Evolutionary conservation across 2,888 invertebrate species (phyloP).

Genomic region (Drosophila meridionalis): DNA sequence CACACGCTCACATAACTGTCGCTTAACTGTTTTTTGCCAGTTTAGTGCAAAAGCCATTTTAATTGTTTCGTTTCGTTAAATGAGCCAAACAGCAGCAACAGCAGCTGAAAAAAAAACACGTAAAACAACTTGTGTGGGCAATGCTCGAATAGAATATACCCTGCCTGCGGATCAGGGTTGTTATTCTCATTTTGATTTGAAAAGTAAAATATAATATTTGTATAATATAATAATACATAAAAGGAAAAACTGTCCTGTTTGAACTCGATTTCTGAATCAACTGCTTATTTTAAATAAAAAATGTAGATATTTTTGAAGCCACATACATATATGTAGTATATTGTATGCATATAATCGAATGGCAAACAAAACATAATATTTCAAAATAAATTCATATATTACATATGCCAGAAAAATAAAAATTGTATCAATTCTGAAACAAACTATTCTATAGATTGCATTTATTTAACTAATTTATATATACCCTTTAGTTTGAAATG

Average conservation of each 20-base stretch:
- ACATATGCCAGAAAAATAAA: no score
- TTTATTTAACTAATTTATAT: no score
- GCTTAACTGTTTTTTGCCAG: conserved; percentile 72
- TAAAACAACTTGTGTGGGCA: neutral
- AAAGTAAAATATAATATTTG: neutral
- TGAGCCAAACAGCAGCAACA: conserved; percentile 56
- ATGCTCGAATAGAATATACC: neutral
- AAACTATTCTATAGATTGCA: no score
- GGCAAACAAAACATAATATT: no score
- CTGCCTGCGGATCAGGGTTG: neutral
- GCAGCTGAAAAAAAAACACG: conserved; percentile 6
- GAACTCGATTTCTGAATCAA: no score
- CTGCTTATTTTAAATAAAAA: no score
- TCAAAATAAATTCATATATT: no score
- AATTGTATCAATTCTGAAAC: no score
- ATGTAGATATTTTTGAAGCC: no score
- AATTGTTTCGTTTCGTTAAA: conserved; percentile 80
- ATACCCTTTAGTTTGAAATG: neutral
- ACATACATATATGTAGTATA: no score
- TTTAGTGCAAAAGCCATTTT: conserved; percentile 75
- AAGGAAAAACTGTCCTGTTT: neutral
- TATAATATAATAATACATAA: neutral
- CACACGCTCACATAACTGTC: conserved; percentile 43
- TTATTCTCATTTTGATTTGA: neutral
- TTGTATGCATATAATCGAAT: no score